Base-by-base conservation (phyloP, 2,797 vertebrate genomes). In the Eulemur albifrons region DNA sequence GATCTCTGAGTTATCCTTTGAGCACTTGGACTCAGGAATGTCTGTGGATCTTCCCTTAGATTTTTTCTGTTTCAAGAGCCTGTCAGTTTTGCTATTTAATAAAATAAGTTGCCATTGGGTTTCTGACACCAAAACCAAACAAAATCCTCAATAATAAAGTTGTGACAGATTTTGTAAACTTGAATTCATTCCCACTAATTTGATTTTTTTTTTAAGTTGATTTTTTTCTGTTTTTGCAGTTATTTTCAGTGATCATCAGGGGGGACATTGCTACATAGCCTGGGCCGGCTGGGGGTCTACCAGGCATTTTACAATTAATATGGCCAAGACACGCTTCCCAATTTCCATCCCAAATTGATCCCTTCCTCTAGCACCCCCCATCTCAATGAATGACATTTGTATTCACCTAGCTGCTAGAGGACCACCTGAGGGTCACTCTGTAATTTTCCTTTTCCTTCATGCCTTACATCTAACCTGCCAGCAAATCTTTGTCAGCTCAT, bases 41-140 rank as follows among this genome's bases (percentile, higher is more conserved):
- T n/a, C 32, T n/a, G 20, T 43, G 32, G 48, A 2, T 43, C 35
- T 81, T 90, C 54, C 32, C 23, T 77, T 32, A 13, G 17, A 40
- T 18, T 7, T 73, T 90, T 77, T 81, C 63, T 25, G 17, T 77
- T 84, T 93, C 45, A 96, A 18, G n/a, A 86, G 21, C 21, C 11
- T 21, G 43, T n/a, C 73, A 7, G 3, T 57, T 70, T 95, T 90
- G 57, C 76, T 95, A 38, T 35, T 67, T 21, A 88, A 35, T 7
- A 8, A 57, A 61, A 67, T 21, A 61, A 83, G 52, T 63, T 75
- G 15, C 38, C 10, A 11, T 67, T 57, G 38, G 23, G 7, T 88
- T 77, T 95, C 27, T 75, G 63, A 93, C 27, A 73, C 21, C 43
- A 38, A 57, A 43, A 50, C 17, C 7, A 9, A 1, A 30, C 67